These are phyloP conservation scores for Drosophila imparisetae DNA, from an alignment of 2,888 invertebrate species.

Conservation along the genomic window DNA sequence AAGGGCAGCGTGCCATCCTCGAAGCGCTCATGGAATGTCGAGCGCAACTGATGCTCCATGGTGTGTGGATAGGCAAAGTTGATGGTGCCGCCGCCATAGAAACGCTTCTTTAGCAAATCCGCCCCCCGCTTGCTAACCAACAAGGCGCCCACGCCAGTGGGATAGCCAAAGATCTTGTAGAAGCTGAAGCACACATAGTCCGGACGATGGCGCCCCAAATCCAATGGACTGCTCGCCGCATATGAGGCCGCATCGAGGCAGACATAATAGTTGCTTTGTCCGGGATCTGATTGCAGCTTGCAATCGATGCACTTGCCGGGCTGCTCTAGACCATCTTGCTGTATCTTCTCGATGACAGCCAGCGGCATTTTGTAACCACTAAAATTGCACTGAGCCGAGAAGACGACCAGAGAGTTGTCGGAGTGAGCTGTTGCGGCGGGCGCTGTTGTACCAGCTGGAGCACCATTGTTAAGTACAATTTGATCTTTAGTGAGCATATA, in stretches of 20 bases:
- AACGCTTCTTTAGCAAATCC: constrained; percentile 86
- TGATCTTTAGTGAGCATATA: constrained; percentile 87
- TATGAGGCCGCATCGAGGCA: constrained; percentile 94
- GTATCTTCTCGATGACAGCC: constrained; percentile 88
- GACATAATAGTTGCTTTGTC: constrained; percentile 87
- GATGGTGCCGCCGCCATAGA: constrained; percentile 98
- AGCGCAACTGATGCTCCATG: constrained; percentile 90
- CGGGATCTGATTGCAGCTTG: fast-evolving
- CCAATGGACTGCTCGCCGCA: constrained; percentile 91
- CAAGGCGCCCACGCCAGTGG: constrained; percentile 96
- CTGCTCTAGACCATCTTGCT: constrained; percentile 87
- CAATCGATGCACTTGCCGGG: constrained; percentile 69
- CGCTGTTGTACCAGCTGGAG: neutral
- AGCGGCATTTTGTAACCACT: constrained; percentile 96
- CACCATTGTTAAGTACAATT: constrained; percentile 85
- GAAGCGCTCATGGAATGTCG: constrained; percentile 91
- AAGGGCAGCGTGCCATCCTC: constrained; percentile 98
- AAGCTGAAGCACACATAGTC: constrained; percentile 97
- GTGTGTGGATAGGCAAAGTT: constrained; percentile 91
- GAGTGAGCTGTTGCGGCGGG: neutral
- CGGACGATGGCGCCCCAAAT: constrained; percentile 90
- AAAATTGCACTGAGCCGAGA: constrained; percentile 97
- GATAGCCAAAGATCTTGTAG: constrained; percentile 98
- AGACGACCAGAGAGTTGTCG: constrained; percentile 88
- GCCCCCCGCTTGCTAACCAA: constrained; percentile 87